Evolutionary conservation across 2,113 vertebrate genomes (phyloP).

Genomic region (Pomatostomus ruficeps): DNA sequence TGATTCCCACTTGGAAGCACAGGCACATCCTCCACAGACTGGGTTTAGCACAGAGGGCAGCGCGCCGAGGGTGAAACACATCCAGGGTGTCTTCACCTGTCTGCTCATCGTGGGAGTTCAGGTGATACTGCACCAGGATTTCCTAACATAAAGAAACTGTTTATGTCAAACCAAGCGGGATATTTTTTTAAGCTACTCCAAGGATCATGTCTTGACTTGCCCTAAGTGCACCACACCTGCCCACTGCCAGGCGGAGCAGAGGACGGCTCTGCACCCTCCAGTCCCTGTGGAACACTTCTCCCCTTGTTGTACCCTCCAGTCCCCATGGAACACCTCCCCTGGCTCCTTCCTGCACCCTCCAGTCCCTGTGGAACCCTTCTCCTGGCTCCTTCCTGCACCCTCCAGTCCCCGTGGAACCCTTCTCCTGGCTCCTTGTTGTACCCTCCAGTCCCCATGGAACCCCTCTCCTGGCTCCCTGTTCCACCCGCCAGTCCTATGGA

Average conservation of each 20-base stretch:
- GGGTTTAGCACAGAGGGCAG: background rate
- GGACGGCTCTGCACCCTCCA: background rate
- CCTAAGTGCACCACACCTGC: slow-evolving; percentile 10
- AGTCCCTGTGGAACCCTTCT: background rate
- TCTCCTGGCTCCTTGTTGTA: background rate
- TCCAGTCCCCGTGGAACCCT: background rate
- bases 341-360: background rate
- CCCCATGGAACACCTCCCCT: background rate
- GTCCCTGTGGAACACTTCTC: background rate
- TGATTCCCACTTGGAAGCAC: background rate
- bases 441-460: background rate
- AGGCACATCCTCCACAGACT: background rate
- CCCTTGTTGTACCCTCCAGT: background rate
- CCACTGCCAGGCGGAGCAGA: background rate
- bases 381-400: background rate
- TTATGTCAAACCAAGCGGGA: slow-evolving; percentile 37
- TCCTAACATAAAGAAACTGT: slow-evolving; percentile 54
- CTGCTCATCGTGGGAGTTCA: slow-evolving; percentile 42
- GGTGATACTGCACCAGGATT: slow-evolving; percentile 57
- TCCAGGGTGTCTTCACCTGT: slow-evolving; percentile 18
- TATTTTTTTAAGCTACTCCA: background rate
- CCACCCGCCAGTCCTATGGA: background rate
- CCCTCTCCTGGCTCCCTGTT: background rate
- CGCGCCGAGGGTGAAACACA: background rate
- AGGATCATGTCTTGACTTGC: slow-evolving; percentile 46